Evolutionary conservation across 2,113 vertebrate species (phyloP).

Genomic region (Anoura caudifer): DNA sequence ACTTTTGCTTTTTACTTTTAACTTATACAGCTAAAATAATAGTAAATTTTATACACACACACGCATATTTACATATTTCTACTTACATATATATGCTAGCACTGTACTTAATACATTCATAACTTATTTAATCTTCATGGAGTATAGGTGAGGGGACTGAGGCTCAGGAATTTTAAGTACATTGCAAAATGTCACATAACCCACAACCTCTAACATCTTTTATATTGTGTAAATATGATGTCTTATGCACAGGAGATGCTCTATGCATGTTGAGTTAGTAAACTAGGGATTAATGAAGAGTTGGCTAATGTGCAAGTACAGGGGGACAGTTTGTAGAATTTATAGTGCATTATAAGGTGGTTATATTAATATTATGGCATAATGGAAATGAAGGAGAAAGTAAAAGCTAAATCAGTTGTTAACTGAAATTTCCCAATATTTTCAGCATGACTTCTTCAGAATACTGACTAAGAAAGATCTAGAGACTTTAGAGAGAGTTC

Average conservation of each 20-base stretch:
- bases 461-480: background rate
- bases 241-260: background rate
- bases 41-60: background rate
- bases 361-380: background rate
- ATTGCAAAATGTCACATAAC: background rate
- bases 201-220: background rate
- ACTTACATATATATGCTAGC: background rate
- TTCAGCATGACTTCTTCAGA: background rate
- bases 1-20: too few species aligned
- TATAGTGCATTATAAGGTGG: background rate
- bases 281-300: background rate
- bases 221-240: background rate
- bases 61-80: background rate
- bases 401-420: slow-evolving; percentile 5
- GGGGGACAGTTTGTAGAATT: background rate
- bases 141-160: background rate
- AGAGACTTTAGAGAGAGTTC: background rate
- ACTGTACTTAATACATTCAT: background rate
- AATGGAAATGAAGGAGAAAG: background rate
- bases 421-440: background rate
- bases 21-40: background rate
- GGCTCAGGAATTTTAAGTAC: background rate
- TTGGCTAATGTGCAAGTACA: background rate
- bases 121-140: background rate
- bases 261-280: background rate